A percentile compares a stretch with the other conserved stretches of the same genome.
Conservation (phyloP, 2,113 vertebrate species). For the Entelurus aequoreus region DNA sequence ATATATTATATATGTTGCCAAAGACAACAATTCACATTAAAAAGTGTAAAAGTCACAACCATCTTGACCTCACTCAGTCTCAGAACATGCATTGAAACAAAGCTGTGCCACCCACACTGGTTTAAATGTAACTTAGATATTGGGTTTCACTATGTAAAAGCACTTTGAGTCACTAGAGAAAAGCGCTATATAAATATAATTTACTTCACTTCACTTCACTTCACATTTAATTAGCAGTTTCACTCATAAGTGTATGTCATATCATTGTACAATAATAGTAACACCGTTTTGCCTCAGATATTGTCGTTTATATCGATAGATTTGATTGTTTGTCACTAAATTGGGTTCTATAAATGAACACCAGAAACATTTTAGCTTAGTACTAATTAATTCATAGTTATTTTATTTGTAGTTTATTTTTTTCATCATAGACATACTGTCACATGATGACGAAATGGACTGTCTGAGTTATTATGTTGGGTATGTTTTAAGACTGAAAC, state of each 20-base stretch:
- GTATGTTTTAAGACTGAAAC: constrained; percentile 42
- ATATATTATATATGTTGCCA: too few relatives aligned
- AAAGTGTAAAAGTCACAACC: too few relatives aligned
- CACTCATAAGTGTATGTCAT: background rate
- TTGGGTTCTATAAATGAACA: too few relatives aligned
- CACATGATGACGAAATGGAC: constrained; percentile 19
- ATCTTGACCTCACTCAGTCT: too few relatives aligned
- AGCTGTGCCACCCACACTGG: too few relatives aligned
- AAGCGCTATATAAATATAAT: too few relatives aligned
- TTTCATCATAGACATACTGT: background rate
- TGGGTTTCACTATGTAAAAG: too few relatives aligned
- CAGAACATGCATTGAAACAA: background rate
- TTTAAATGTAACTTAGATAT: too few relatives aligned
- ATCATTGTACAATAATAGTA: background rate
- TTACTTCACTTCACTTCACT: background rate
- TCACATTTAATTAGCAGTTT: background rate
- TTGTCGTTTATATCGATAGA: background rate
- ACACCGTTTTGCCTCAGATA: background rate
- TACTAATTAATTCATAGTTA: too few relatives aligned
- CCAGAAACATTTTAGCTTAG: too few relatives aligned
- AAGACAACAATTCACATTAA: too few relatives aligned
- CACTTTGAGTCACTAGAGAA: too few relatives aligned
- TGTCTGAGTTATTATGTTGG: background rate
- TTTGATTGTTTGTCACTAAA: background rate
- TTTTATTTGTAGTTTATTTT: background rate